Evolutionary conservation across 2,888 invertebrate species (phyloP), one percentile per base, ranked within the genome.

Genomic region (Hirudinaria manillensis): DNA sequence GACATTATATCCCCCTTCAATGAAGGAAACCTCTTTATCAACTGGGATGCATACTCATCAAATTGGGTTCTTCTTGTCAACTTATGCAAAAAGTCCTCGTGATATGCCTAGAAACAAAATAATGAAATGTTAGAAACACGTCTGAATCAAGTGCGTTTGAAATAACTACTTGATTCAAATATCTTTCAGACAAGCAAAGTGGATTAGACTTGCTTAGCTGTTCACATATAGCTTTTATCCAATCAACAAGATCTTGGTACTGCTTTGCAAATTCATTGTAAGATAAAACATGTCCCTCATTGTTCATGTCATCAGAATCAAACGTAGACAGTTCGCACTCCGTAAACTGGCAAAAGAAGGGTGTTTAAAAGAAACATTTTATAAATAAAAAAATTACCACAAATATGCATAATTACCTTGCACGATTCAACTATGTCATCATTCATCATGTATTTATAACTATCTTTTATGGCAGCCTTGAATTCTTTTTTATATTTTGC

Each of bases 391-490:
- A n/a, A 67, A 67, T 10, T 7, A 67, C 67, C 27, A 34, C 36
- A 36, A 67, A 27, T n/a, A n/a, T n/a, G n/a, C 16, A 10, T 45
- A 45, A 4, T 45, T 45, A 61, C 61, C 19, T 61, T 61, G 45
- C 72, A 72, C 1, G 51, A 53, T 27, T 72, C 72, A 27, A 72
- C 55, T 24, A 72, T 72, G 34, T 55, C 56, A 2, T 3, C 72
- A 45, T 53, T 55, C 72, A 72, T 72, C 45, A 72, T 72, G 72
- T 72, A 55, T 53, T 72, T 72, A 34, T 72, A 72, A 32, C 55
- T 72, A 6, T 72, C 55, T 24, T 34, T 51, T 34, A 72, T 72
- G 51, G 72, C 72, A 51, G 53, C 72, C 3, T 55, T 72, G 55
- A 72, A 72, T n/a, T 72, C 72, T 24, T 55, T n/a, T 45, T 72